Evolutionary conservation across 2,113 vertebrate genomes (phyloP), one percentile per base, ranked within the genome.

Genomic region (Puntigrus tetrazona): DNA sequence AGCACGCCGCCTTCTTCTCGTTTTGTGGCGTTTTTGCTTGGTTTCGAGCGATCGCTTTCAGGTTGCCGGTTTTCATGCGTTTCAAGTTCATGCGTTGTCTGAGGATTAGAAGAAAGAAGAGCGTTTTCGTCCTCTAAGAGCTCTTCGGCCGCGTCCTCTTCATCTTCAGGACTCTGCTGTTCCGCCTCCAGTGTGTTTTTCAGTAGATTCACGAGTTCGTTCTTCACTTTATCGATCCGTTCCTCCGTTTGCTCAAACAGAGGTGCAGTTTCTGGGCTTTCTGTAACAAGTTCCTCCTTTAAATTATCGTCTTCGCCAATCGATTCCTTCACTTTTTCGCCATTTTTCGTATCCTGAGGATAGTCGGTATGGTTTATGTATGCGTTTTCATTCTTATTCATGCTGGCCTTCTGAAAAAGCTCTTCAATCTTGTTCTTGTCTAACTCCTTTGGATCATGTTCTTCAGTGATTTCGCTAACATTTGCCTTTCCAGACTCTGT

Each of bases 101-200:
- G 38, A 83, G 82, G 63, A 87, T 88, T 73, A 31, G 75, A 29
- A 57, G 84, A 81, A 29, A 90, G 91, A 72, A 69, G 4, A 52
- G 97, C 97, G 45, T 98, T 99, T 92, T 99, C 98, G 91, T 99
- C 98, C 89, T 98, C 96, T 63, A 99, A 90, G 0, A 97, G 91
- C 45, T 87, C 78, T 59, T 84, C 65, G 36, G 7, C 41, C 65
- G 85, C 89, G 50, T 90, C 57, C 13, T 83, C 73, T 50, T 75
- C 59, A 0, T 34, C 75, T 8, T 84, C 57, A 36, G 82, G n/a
- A 3, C 31, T 80, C 16, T 81, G 16, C 47, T 82, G 43, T 18
- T 86, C 82, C 4, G 50, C 88, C 84, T 90, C 86, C 1, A 91
- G 83, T n/a, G 72, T 61, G 2, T 91, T 82, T 74, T 88, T 88